Conservation (phyloP, 2,888 invertebrate species). For the Acrobasis suavella region DNA sequence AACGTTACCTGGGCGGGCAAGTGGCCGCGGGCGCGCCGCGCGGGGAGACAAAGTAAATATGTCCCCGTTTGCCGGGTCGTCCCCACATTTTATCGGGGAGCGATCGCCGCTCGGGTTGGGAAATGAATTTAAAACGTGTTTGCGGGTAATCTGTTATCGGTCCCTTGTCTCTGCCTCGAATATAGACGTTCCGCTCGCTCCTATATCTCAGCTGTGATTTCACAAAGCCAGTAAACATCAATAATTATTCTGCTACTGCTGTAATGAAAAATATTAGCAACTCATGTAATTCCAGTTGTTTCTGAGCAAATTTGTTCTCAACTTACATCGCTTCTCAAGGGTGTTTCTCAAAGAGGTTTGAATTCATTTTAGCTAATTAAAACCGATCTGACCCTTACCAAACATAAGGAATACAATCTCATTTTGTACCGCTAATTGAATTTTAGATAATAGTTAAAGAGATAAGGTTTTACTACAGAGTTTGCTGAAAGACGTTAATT, state of each 20-base stretch:
- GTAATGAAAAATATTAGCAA: conserved; percentile 2
- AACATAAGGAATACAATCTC: conserved; percentile 41
- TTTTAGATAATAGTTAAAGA: conserved; percentile 38
- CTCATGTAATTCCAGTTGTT: conserved; percentile 3
- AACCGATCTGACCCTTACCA: conserved; percentile 37
- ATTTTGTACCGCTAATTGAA: conserved; percentile 41
- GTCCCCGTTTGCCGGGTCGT: conserved; percentile 75
- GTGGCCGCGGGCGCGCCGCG: conserved; percentile 67
- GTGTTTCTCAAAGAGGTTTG: conserved; percentile 34
- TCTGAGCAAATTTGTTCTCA: conserved; percentile 25
- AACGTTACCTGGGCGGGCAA: conserved; percentile 79
- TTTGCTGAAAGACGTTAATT: conserved; percentile 34
- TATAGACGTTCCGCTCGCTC: conserved; percentile 73
- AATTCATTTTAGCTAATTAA: conserved; percentile 42
- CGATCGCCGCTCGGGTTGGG: conserved; percentile 81
- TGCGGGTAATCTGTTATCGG: conserved; percentile 83
- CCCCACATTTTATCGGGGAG: conserved; percentile 81
- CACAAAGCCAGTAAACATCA: conserved; percentile 41
- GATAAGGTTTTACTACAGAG: conserved; percentile 28
- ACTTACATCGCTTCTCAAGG: conserved; percentile 28
- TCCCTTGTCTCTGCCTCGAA: conserved; percentile 79
- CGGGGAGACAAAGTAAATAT: conserved; percentile 81
- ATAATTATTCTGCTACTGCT: neutral
- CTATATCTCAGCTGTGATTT: conserved; percentile 69
- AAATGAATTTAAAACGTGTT: conserved; percentile 83